Base-by-base conservation (phyloP, 1,140 invertebrate species). In the Agrypnia vestita region DNA sequence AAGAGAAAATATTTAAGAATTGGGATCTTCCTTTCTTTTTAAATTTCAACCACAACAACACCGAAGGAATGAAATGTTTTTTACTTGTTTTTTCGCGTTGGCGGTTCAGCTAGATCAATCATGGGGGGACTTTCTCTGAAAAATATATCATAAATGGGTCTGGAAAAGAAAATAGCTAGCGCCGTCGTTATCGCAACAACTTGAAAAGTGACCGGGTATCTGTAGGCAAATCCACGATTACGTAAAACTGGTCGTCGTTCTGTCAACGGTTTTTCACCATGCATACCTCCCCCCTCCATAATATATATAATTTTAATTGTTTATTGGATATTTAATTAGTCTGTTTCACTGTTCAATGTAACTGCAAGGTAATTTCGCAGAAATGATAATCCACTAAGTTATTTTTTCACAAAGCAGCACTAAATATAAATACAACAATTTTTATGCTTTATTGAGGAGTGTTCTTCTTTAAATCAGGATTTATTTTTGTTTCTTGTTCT, bases 111-210 rank as follows among this genome's bases (percentile, higher is more conserved):
- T 6, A 84, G 80, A 56, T 88, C 88, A 6, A 84, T 75, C 4
- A 59, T 13, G n/a, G 12, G 0, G 85, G 81, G 4, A 77, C 79
- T 4, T 85, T 83, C 55, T 15, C 84, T 78, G 21, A 91, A 84
- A 79, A 92, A 93, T n/a, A 90, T 85, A 82, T 94, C 93, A 86
- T 94, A 95, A n/a, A 95, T 86, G 0, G 92, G 92, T 84, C 91
- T 91, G 11, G 93, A 94, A 84, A 94, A 95, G 35, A 95, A 89
- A 7, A 94, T 84, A 0, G 89, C 82, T 1, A 93, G 64, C 0
- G 85, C 88, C 3, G 88, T 61, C 13, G 88, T 80, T 0, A 91
- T 84, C 71, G 89, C 85, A 0, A 90, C 85, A 4, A 88, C 79
- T 82, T 91, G 86, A 86, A 92, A 91, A n/a, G 86, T 88, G 53